Evolutionary conservation across 2,113 vertebrate species (phyloP), one percentile per base, ranked within the genome.

Genomic region (Marmota monax): DNA sequence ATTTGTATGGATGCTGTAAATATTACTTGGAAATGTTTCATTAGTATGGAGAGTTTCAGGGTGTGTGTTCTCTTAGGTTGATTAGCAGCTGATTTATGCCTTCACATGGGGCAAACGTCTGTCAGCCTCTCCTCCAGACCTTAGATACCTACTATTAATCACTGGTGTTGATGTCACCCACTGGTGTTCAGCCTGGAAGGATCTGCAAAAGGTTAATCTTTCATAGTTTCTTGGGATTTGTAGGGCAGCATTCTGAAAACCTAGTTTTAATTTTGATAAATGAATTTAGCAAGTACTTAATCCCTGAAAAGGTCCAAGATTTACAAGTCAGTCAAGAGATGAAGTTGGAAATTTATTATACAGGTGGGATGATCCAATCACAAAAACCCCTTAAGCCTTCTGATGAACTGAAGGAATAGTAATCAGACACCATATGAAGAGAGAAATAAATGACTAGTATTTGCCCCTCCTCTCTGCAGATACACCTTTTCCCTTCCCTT

Each of bases 191-290:
- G 88, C 67, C 67, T 76, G 73, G 76, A 80, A 90, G 48, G 34
- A 79, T 84, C 92, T 61, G 77, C 6, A 6, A 92, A 95, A 95
- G 84, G 94, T 92, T 98, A 96, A 94, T 95, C 93, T 96, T 94
- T 42, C 61, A 74, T 39, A 84, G 93, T 51, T 92, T 88, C 88
- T 83, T 94, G 96, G 96, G 94, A 85, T 92, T 95, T 95, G 48
- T 72, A 95, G 86, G 88, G 61, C 73, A 90, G n/a, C 70, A 42
- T 87, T 80, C 84, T 65, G 82, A 85, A 94, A 88, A 94, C 58
- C 85, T 95, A 82, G 88, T 95, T 97, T 96, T 92, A 95, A 96
- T 96, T 94, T 95, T 97, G 95, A 96, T 96, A 96, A 97, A 97
- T 97, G 94, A 82, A 94, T 95, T 96, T 84, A 92, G 84, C 69